phyloP scores from a whole-genome alignment of 2,797 vertebrate genomes.

The Cirrhinus molitorella region DNA sequence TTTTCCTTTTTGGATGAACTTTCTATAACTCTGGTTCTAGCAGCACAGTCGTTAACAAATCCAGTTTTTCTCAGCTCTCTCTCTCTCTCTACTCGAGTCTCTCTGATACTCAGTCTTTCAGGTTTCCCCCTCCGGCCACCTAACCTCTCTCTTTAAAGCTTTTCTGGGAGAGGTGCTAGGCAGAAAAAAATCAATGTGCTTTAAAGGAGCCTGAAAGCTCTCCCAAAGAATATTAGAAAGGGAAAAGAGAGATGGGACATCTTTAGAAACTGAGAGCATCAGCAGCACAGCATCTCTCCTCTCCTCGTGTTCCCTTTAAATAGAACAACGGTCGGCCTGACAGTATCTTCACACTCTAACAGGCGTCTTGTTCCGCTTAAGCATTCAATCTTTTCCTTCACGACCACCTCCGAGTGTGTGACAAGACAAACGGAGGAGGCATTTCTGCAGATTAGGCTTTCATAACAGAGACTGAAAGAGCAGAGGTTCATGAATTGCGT shows the following conservation, averaged over 20 bases:
- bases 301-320: constrained; percentile 14
- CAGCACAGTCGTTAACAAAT: background rate
- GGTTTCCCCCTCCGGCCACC: constrained; percentile 9
- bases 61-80: background rate
- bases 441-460: constrained; percentile 33
- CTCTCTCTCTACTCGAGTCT: background rate
- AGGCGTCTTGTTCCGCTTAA: background rate
- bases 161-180: constrained; percentile 51
- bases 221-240: constrained; percentile 44
- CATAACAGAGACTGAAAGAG: constrained; percentile 19
- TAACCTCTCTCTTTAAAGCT: constrained; percentile 60
- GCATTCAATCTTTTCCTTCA: constrained; percentile 16
- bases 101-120: constrained; percentile 20
- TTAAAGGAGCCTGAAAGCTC: constrained; percentile 58
- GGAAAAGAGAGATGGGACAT: constrained; percentile 3
- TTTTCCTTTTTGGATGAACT: constrained; percentile 8
- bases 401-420: constrained; percentile 9
- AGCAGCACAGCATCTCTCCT: constrained; percentile 18
- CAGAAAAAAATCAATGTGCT: constrained; percentile 63
- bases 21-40: background rate
- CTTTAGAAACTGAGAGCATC: constrained; percentile 4
- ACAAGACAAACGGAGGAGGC: background rate
- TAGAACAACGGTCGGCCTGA: constrained; percentile 21
- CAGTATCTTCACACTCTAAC: constrained; percentile 28
- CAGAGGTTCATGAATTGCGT: constrained; percentile 20